phyloP scores from a whole-genome alignment of 2,797 vertebrate genomes.

The Mus caroli region DNA sequence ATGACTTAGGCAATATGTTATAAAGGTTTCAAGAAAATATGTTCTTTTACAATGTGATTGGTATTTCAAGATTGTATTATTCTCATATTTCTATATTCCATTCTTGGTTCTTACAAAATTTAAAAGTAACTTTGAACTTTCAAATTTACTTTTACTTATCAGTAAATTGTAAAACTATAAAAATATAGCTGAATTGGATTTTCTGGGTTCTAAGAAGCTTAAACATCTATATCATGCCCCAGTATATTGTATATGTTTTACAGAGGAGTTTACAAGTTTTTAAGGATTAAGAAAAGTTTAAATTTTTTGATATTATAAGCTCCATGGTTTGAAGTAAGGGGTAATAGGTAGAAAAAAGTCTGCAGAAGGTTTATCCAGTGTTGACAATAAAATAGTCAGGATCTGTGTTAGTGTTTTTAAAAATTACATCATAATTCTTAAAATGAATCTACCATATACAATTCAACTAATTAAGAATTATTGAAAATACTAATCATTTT shows the following conservation, averaged over 20 bases:
- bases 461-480: neutral
- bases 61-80: too few relatives aligned
- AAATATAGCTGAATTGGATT: too few relatives aligned
- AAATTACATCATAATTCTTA: neutral
- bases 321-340: neutral
- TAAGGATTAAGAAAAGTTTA: constrained; percentile 49
- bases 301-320: constrained; percentile 41
- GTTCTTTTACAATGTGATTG: too few relatives aligned
- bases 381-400: neutral
- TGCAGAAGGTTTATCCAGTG: neutral
- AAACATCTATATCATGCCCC: neutral
- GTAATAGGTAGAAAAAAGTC: neutral
- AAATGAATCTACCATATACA: neutral
- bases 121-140: too few relatives aligned
- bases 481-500: neutral
- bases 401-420: neutral
- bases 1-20: too few relatives aligned
- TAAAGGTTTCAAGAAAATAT: too few relatives aligned
- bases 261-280: neutral
- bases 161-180: too few relatives aligned
- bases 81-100: too few relatives aligned
- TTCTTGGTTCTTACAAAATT: too few relatives aligned
- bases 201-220: neutral
- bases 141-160: too few relatives aligned
- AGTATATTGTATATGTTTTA: neutral